Percentiles rank a stretch among this genome's conserved stretches.
These are phyloP conservation scores for Ifrita kowaldi DNA, from an alignment of 2,113 vertebrate genomes.

Conservation along the genomic window DNA sequence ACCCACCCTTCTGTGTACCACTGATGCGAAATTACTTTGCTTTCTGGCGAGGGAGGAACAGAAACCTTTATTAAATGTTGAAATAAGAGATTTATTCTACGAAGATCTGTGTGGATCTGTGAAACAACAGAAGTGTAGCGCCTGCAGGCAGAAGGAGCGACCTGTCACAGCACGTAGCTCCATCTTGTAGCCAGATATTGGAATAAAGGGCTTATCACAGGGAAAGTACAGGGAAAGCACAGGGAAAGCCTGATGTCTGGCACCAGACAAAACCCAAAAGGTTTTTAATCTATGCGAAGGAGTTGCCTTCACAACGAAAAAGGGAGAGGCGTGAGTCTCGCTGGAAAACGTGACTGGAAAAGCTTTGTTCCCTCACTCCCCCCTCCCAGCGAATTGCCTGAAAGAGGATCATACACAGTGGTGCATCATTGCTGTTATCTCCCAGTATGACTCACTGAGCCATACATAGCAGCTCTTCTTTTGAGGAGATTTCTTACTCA, in stretches of 20 bases:
- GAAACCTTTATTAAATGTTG: background rate
- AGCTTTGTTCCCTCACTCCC: background rate
- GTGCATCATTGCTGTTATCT: slow-evolving; percentile 26
- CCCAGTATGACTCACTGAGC: slow-evolving; percentile 35
- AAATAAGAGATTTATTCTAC: background rate
- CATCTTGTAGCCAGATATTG: background rate
- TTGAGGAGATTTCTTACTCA: slow-evolving; percentile 51
- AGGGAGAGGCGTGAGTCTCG: background rate
- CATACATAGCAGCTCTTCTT: slow-evolving; percentile 44
- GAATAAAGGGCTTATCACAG: background rate
- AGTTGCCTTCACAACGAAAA: background rate
- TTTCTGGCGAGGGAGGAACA: background rate
- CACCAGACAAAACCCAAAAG: background rate
- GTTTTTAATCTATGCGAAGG: background rate
- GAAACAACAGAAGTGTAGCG: background rate
- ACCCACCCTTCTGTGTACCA: background rate
- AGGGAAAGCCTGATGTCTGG: background rate
- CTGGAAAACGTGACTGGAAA: slow-evolving; percentile 9
- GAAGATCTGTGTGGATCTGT: background rate
- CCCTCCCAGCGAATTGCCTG: slow-evolving; percentile 25
- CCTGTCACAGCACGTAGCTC: background rate
- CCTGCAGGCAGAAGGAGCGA: background rate
- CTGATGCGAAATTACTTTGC: background rate
- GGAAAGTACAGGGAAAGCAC: background rate
- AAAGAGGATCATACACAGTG: background rate